A percentile compares a stretch with the other conserved stretches of the same genome.
These are phyloP conservation scores for Portevinia maculata DNA, from an alignment of 2,888 invertebrate species.

Conservation along the genomic window DNA sequence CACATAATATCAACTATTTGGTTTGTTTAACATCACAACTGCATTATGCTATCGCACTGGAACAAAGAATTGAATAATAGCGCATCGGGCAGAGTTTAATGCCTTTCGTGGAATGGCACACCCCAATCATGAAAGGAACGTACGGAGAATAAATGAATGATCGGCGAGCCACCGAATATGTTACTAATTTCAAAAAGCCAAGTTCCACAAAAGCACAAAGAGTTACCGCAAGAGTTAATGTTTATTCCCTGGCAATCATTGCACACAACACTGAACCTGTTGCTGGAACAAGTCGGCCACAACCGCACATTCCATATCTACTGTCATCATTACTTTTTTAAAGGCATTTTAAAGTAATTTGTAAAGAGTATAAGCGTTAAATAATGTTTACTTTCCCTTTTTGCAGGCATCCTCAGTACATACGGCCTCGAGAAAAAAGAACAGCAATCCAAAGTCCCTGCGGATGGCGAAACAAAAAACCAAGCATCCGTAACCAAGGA, in stretches of 20 bases:
- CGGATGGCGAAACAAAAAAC: conserved; percentile 42
- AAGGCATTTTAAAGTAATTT: background rate
- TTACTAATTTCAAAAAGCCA: no score
- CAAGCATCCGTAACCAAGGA: conserved; percentile 78
- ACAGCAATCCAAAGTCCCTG: conserved; percentile 75
- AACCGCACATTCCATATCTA: background rate
- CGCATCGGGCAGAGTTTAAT: background rate
- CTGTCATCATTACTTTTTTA: background rate
- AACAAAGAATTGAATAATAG: background rate
- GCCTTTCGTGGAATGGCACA: background rate
- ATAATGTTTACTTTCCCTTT: background rate
- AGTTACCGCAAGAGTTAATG: background rate
- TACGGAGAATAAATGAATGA: background rate
- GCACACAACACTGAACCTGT: background rate
- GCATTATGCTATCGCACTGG: background rate
- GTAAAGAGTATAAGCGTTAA: background rate
- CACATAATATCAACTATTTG: no score
- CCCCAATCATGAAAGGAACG: background rate
- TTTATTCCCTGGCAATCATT: background rate
- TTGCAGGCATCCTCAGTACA: conserved; percentile 75
- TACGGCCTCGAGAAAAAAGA: conserved; percentile 75
- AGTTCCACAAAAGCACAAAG: background rate
- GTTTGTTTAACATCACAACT: no score
- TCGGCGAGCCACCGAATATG: background rate
- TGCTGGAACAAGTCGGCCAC: background rate